Base-by-base conservation (phyloP, 2,888 invertebrate species). In the Zaprionus bogoriensis region DNA sequence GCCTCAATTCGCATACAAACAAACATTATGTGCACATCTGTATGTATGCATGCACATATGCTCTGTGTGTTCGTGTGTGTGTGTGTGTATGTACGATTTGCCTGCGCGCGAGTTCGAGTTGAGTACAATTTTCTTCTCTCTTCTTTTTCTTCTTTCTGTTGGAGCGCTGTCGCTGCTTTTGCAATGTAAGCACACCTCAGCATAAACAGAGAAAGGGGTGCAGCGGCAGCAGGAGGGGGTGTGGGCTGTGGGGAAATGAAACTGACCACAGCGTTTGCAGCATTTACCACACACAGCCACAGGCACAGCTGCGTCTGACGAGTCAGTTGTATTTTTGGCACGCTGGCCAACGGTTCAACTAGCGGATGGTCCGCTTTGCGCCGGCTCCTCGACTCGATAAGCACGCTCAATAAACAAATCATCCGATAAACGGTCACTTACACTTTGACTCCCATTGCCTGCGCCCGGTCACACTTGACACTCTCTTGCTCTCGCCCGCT, bases 321-420 rank as follows among this genome's bases (percentile, higher is more conserved):
- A 36, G 14, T 36, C 71, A 80, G 80, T 80, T 86, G 80, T 63
- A 66, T 79, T 80, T 80, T 80, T 83, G 86, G 86, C 86, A 74
- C 74, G 77, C 84, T 74, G 80, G 83, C 74, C 80, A 79, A 76
- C 80, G 80, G 80, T 80, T 85, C 86, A 83, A 67, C 64, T 59
- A 67, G 80, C 79, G 86, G 68, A 59, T 62, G 52, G 60, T 60
- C 67, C 59, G 64, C 25, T 27, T 25, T 39, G 25, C 52, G 54
- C 14, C 38, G 36, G 12, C 36, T 17, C 48, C 17, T 41, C 46
- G 10, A 25, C 23, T 36, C 32, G 32, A 36, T 36, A 36, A 36
- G 32, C 32, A 17, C 27, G 46, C 27, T 22, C 22, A 36, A 23
- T 47, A 60, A 42, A 28, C 30, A 44, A 28, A 41, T 32, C 23